Base-by-base conservation (phyloP, 1,140 invertebrate species). In the Glomeris maerens region DNA sequence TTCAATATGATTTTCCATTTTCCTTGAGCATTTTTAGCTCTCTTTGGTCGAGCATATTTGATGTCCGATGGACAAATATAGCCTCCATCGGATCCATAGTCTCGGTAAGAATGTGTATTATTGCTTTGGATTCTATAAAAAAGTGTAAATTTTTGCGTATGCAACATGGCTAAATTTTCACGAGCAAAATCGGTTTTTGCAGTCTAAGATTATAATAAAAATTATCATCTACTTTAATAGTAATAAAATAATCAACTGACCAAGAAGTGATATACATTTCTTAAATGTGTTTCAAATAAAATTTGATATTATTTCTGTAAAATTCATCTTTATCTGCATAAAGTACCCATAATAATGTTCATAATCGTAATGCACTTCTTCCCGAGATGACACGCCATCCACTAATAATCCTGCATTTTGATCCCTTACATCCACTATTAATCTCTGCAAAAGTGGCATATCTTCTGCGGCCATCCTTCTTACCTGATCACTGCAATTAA, bases 1-100 rank as follows among this genome's bases (percentile, higher is more conserved):
- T 90, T 90, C 38, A 90, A 84, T 52, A 89, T 83, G 57, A 81
- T 87, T 58, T 88, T 88, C 85, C 85, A 88, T 52, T 80, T 72
- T 1, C 84, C 84, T 17, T 78, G 81, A 3, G 60, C 59, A 23
- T 80, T 84, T 53, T 80, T 74, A 0, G 84, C 85, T 54, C 84
- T 73, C 64, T 87, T 84, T 0, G 84, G 84, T 29, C 80, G 70
- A 0, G 81, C 84, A 59, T 86, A 86, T 54, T 81, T 81, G n/a
- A 87, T 78, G 29, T 79, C 77, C n/a, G 81, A 84, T 1, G 81
- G 79, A 62, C 85, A 87, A 62, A 87, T 80, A 62, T 77, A 82
- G 14, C 79, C 79, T 22, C 79, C 78, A 41, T 82, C 78, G 0
- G 65, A 57, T 3, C 69, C 72, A 52, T 67, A 68, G 45, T 69